Evolutionary conservation across 2,797 vertebrate genomes (phyloP), one percentile per base, ranked within the genome.

Genomic region (Eospalax fontanierii): DNA sequence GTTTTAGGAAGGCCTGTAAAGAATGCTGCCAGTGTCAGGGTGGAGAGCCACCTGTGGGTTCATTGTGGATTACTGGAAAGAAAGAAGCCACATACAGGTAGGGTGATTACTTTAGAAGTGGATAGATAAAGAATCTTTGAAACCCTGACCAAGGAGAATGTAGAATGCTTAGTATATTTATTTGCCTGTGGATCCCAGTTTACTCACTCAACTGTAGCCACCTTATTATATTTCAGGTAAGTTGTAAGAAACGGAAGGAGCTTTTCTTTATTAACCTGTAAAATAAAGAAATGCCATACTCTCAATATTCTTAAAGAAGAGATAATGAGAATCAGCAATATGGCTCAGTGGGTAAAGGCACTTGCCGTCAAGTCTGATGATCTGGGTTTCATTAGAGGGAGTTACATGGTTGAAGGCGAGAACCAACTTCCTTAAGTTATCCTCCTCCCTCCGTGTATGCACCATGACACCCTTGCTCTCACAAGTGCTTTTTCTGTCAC

Each of bases 261-360:
- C 38, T 50, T 84, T 89, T 50, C 28, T 75, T 94, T 94, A 75
- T 91, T 94, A 90, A 75, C 54, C 19, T 73, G 22, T 71, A 81
- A 89, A 94, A 6, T 84, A 93, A 94, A 93, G 84, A 85, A 88
- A 84, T 70, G 4, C 2, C 14, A 84, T 26, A 1, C 6, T 85
- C 81, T 95, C 54, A 87, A 50, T 54, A 54, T 30, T 70, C 43
- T 86, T 38, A 19, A 9, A 80, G 70, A 93, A 91, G 61, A 88
- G 33, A 40, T 65, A 68, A 66, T 43, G 74, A 89, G 80, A 33
- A 38, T 12, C 68, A 33, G 43, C 4, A 84, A 84, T 40, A 68
- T 50, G 40, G 61, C 61, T 83, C 28, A 46, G 81, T 83, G 61
- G 19, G 63, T 84, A 26, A 68, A 68, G 40, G 30, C 21, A 16